These are phyloP conservation scores for Elegia similella DNA, from an alignment of 2,888 invertebrate genomes.

Conservation along the genomic window DNA sequence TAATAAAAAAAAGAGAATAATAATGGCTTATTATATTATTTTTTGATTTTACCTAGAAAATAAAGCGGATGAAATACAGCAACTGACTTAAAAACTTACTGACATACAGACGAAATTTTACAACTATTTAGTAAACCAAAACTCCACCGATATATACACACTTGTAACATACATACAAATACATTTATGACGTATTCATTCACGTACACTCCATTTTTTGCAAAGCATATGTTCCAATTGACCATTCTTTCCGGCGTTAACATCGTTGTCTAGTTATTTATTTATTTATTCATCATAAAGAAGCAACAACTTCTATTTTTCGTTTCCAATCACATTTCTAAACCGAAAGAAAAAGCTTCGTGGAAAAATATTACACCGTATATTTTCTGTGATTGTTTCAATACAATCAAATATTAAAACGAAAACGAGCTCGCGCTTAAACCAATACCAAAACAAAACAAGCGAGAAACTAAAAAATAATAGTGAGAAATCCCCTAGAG, in stretches of 20 bases:
- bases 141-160: too few species aligned
- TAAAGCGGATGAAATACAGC: too few species aligned
- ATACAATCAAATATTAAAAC: slow-evolving; percentile 14
- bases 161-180: too few species aligned
- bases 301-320: not conserved
- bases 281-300: not conserved
- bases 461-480: slow-evolving; percentile 15
- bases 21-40: too few species aligned
- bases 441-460: slow-evolving; percentile 14
- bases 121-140: too few species aligned
- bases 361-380: not conserved
- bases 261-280: not conserved
- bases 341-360: not conserved
- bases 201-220: too few species aligned
- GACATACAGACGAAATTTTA: too few species aligned
- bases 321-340: not conserved
- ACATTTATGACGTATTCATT: too few species aligned
- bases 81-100: too few species aligned
- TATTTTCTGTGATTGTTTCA: slow-evolving; percentile 9
- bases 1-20: too few species aligned
- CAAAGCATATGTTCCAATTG: too few species aligned
- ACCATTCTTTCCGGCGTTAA: not conserved
- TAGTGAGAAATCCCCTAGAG: slow-evolving; percentile 6
- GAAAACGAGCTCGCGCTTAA: slow-evolving; percentile 2
- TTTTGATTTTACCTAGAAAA: too few species aligned